phyloP scores from a whole-genome alignment of 2,888 invertebrate species.

The Miltochrista miniata region DNA sequence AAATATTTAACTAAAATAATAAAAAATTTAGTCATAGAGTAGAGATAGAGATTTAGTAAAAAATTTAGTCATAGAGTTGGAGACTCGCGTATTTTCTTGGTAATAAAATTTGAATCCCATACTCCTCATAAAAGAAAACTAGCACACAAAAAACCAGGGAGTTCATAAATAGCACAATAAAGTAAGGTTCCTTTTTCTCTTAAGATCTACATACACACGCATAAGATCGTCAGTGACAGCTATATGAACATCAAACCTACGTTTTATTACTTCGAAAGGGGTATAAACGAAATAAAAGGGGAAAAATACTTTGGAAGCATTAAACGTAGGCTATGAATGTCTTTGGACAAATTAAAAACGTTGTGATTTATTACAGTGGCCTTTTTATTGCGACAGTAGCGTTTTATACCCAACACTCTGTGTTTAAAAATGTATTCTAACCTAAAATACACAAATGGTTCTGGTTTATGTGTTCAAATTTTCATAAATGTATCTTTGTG shows the following conservation, averaged over 20 bases:
- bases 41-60: no score
- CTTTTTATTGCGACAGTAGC: conserved; percentile 42
- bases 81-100: no score
- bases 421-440: conserved; percentile 20
- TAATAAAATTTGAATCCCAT: not conserved
- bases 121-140: conserved; percentile 1
- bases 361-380: conserved; percentile 59
- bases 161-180: conserved; percentile 16
- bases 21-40: no score
- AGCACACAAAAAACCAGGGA: conserved; percentile 3
- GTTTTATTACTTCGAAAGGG: conserved; percentile 60
- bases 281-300: conserved; percentile 62
- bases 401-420: conserved; percentile 30
- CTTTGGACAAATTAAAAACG: conserved; percentile 65
- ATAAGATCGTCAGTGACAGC: conserved; percentile 46
- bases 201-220: conserved; percentile 37
- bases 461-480: not conserved
- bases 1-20: no score
- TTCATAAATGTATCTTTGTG: not conserved
- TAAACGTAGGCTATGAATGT: conserved; percentile 57
- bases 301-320: conserved; percentile 57
- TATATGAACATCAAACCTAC: conserved; percentile 50
- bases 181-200: conserved; percentile 25
- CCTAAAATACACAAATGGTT: conserved; percentile 18
- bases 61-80: no score